These are phyloP conservation scores for Nesogale talazaci DNA, from an alignment of 2,113 vertebrate species.

Conservation along the genomic window DNA sequence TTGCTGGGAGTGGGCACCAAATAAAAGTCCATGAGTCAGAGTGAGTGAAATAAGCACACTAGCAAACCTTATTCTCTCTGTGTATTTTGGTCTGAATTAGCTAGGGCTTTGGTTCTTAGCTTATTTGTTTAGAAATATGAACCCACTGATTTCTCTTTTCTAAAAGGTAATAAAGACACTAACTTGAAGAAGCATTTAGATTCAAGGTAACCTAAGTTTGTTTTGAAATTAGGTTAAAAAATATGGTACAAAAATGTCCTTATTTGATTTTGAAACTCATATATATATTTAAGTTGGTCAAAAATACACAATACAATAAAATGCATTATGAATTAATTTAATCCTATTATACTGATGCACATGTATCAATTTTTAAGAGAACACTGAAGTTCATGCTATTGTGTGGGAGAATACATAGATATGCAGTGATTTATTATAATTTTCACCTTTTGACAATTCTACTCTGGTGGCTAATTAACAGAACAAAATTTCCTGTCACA, in stretches of 20 bases:
- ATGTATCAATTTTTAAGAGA: neutral
- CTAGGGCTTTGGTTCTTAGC: neutral
- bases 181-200: neutral
- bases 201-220: neutral
- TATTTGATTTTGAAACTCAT: neutral
- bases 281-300: neutral
- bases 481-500: conserved; percentile 47
- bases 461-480: conserved; percentile 66
- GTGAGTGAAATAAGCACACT: no score
- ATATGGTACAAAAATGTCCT: neutral
- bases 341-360: neutral
- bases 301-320: neutral
- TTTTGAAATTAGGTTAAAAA: no score
- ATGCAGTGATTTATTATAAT: neutral
- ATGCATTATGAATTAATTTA: neutral
- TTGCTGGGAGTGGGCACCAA: no score
- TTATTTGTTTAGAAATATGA: neutral
- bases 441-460: conserved; percentile 53
- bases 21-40: no score
- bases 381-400: neutral
- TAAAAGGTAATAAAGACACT: neutral
- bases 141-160: neutral
- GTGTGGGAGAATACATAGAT: neutral
- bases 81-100: neutral
- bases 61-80: no score